Conservation (phyloP, 2,797 vertebrate genomes). For the Ibycter americanus region DNA sequence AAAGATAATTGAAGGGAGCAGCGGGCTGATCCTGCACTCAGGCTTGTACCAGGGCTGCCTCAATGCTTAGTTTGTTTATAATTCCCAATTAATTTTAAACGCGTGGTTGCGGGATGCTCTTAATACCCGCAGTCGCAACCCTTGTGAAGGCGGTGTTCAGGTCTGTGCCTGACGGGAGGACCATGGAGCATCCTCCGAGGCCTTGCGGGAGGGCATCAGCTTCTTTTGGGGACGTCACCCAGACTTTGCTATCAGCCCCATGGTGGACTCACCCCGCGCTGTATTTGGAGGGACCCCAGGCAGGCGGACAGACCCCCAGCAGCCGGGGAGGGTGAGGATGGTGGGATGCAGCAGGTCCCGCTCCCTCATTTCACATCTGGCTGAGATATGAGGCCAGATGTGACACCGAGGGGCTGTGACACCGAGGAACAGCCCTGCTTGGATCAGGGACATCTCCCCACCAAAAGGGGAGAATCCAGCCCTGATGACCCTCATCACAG, state of each 20-base stretch:
- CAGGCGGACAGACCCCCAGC: not conserved
- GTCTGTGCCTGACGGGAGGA: not conserved
- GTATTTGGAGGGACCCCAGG: not conserved
- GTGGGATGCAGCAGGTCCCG: not conserved
- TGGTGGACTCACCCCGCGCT: accelerated
- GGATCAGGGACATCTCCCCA: accelerated
- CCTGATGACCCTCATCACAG: not conserved
- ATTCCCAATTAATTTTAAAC: slow-evolving; percentile 65
- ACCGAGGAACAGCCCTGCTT: accelerated
- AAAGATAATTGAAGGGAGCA: slow-evolving; percentile 73
- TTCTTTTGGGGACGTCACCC: not conserved
- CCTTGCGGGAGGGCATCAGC: accelerated
- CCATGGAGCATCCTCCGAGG: not conserved
- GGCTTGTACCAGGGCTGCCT: not conserved
- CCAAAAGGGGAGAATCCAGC: accelerated
- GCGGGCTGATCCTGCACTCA: slow-evolving; percentile 6
- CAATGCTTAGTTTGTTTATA: not conserved
- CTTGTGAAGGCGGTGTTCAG: not conserved
- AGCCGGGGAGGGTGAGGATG: not conserved
- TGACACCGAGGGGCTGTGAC: not conserved
- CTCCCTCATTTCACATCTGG: not conserved
- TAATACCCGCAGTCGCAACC: not conserved
- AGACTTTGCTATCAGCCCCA: not conserved
- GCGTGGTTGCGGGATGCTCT: not conserved
- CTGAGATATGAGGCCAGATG: not conserved